These are phyloP conservation scores for Drosophila paulistorum DNA, from an alignment of 1,140 invertebrate genomes.

Conservation along the genomic window DNA sequence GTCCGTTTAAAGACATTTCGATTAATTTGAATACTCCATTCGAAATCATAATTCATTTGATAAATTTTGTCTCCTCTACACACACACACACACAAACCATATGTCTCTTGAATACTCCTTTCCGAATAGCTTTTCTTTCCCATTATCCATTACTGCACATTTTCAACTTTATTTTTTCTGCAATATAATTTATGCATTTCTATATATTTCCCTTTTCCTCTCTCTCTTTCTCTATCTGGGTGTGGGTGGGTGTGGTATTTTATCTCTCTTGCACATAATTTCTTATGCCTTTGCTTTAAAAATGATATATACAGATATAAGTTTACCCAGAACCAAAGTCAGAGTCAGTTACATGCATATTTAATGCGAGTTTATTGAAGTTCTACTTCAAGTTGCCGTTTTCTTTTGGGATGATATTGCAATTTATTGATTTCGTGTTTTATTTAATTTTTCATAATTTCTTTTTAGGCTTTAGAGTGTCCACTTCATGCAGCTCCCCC, in stretches of 20 bases:
- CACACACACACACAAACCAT: background rate
- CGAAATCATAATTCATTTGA: slow-evolving; percentile 29
- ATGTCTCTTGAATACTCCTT: slow-evolving; percentile 2
- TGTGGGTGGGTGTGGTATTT: background rate
- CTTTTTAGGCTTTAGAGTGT: slow-evolving; percentile 24
- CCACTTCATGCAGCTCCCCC: slow-evolving; percentile 28
- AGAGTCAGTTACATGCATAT: slow-evolving; percentile 48
- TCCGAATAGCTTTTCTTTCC: background rate
- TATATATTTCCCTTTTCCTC: slow-evolving; percentile 1
- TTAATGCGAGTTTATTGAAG: slow-evolving; percentile 65
- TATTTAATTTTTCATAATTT: slow-evolving; percentile 65
- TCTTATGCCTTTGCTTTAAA: background rate
- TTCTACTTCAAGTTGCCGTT: slow-evolving; percentile 43
- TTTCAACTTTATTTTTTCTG: slow-evolving; percentile 22
- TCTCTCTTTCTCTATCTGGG: background rate
- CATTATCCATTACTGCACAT: background rate
- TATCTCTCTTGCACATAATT: slow-evolving; percentile 1
- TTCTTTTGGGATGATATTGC: slow-evolving; percentile 43
- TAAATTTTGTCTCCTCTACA: background rate
- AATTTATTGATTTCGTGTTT: slow-evolving; percentile 76
- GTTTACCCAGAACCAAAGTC: slow-evolving; percentile 13
- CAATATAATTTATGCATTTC: slow-evolving; percentile 46
- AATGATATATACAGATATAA: slow-evolving; percentile 32
- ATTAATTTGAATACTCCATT: slow-evolving; percentile 2
- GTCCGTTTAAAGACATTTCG: background rate